Evolutionary conservation across 2,797 vertebrate genomes (phyloP).

Genomic region (Epinephelus malabaricus): DNA sequence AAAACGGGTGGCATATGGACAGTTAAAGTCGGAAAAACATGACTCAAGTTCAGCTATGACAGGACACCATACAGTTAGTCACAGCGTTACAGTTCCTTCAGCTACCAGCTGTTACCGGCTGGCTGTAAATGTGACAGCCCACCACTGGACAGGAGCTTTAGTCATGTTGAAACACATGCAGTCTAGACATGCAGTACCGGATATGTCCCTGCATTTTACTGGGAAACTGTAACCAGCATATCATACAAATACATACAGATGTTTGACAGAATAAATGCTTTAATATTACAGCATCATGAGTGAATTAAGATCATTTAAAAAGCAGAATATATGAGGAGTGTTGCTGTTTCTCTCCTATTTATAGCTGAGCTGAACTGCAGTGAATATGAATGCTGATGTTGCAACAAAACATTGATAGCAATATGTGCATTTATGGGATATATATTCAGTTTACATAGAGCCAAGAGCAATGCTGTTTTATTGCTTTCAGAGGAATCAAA

Average conservation of each 20-base stretch:
- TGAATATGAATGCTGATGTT: neutral
- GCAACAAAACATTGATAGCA: neutral
- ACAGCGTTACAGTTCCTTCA: neutral
- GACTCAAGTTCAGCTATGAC: neutral
- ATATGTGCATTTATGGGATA: neutral
- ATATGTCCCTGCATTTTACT: neutral
- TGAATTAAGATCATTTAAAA: neutral
- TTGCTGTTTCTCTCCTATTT: neutral
- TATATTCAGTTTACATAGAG: neutral
- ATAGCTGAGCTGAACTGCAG: neutral
- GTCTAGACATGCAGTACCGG: too few relatives aligned
- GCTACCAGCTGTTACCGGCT: slow-evolving; percentile 27
- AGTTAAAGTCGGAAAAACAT: neutral
- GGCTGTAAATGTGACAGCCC: slow-evolving; percentile 32
- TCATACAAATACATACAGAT: neutral
- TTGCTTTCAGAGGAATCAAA: neutral
- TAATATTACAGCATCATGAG: neutral
- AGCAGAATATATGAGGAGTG: neutral
- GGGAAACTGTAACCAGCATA: neutral
- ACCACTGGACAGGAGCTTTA: slow-evolving; percentile 18
- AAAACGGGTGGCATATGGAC: slow-evolving; percentile 16
- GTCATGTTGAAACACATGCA: slow-evolving; percentile 11
- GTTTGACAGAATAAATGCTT: neutral
- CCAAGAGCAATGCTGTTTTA: neutral
- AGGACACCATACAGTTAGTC: slow-evolving; percentile 4